Evolutionary conservation across 2,888 invertebrate species (phyloP).

Genomic region (Melitaea athalia): DNA sequence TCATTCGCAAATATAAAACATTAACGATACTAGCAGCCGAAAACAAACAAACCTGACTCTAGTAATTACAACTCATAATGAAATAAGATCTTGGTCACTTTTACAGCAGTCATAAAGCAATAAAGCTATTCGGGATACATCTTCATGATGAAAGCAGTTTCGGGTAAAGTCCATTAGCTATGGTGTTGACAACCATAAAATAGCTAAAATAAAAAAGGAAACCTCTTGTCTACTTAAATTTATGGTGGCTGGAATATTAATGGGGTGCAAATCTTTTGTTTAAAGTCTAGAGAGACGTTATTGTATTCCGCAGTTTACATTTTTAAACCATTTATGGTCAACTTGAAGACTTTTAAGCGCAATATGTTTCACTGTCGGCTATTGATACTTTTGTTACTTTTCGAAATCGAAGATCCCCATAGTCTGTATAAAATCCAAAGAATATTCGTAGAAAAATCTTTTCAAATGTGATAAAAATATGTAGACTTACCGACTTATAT

Average conservation of each 20-base stretch:
- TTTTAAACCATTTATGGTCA: conserved; percentile 56
- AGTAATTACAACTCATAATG: background rate
- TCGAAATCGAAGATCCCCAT: conserved; percentile 7
- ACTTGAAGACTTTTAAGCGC: conserved; percentile 12
- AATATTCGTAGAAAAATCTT: background rate
- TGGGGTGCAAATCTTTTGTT: conserved; percentile 68
- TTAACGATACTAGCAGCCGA: too few species aligned
- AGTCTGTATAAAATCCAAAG: background rate
- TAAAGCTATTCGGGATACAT: conserved; percentile 22
- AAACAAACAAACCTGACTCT: too few species aligned
- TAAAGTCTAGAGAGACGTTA: conserved; percentile 48
- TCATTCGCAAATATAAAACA: too few species aligned
- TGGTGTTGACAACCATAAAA: conserved; percentile 68
- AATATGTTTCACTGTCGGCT: background rate
- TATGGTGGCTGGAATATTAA: conserved; percentile 69
- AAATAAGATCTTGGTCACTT: conserved; percentile 1
- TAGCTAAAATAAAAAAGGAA: conserved; percentile 49
- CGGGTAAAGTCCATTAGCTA: conserved; percentile 42
- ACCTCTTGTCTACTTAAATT: conserved; percentile 63
- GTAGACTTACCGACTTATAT: too few species aligned
- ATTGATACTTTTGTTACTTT: background rate
- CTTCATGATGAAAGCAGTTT: conserved; percentile 26
- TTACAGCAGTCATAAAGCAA: conserved; percentile 19
- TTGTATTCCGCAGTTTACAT: conserved; percentile 62
- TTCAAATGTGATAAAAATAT: too few species aligned